Evolutionary conservation across 2,888 invertebrate genomes (phyloP).

Genomic region (Lasioglossum malachurum): DNA sequence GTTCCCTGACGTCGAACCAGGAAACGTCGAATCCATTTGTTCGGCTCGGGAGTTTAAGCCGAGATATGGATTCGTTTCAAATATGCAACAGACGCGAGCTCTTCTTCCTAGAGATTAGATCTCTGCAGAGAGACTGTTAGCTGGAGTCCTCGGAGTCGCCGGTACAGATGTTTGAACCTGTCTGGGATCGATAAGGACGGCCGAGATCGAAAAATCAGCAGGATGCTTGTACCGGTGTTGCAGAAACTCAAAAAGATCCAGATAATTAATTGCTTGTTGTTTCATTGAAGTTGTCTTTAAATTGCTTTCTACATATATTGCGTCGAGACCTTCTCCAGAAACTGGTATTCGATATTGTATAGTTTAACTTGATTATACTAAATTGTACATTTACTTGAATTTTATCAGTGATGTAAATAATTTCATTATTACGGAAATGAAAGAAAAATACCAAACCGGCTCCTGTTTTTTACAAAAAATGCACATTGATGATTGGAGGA

Average conservation of each 20-base stretch:
- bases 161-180: not conserved
- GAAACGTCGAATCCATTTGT: slow-evolving; percentile 41
- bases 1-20: slow-evolving; percentile 35
- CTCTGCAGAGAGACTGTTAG: not conserved
- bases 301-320: not conserved
- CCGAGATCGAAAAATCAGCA: not conserved
- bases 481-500: not conserved
- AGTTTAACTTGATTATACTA: no score
- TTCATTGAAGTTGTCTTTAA: not conserved
- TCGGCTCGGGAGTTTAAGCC: not conserved
- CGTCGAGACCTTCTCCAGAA: no score
- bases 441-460: no score
- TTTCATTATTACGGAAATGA: no score
- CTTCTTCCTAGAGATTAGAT: not conserved
- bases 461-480: not conserved
- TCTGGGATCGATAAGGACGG: not conserved
- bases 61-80: not conserved
- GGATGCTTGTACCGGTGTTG: not conserved
- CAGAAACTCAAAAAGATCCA: not conserved
- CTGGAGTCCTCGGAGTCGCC: not conserved
- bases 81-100: not conserved
- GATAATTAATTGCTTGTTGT: not conserved
- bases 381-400: no score
- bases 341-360: no score
- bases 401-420: no score